Conservation (phyloP, 2,888 invertebrate genomes). For the Stramonita haemastoma region DNA sequence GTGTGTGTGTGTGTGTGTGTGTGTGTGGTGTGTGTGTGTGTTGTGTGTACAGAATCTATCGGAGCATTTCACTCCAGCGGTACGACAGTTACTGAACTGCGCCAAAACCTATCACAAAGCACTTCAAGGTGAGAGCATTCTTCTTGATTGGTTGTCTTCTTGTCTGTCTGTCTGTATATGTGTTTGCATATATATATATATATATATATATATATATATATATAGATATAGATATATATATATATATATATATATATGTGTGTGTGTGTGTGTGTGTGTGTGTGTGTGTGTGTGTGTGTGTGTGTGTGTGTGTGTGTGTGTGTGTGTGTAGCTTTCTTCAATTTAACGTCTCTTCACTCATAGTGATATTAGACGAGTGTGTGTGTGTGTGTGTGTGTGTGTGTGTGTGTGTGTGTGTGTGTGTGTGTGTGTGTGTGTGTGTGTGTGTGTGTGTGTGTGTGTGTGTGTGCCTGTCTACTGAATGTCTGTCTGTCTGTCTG, state of each 20-base stretch:
- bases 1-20: conserved; percentile 10
- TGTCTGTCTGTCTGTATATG: neutral
- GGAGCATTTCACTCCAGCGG: conserved; percentile 97
- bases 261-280: neutral
- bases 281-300: conserved; percentile 17
- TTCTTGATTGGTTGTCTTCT: neutral
- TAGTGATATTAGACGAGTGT: neutral
- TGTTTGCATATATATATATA: neutral
- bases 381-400: too few relatives aligned
- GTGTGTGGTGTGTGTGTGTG: neutral
- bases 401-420: too few relatives aligned
- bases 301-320: conserved; percentile 1
- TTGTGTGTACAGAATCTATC: conserved; percentile 85
- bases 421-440: too few relatives aligned
- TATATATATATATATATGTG: neutral
- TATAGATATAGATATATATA: neutral
- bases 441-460: neutral
- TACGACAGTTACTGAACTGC: conserved; percentile 93
- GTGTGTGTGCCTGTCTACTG: neutral
- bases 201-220: too few relatives aligned
- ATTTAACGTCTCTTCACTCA: too few relatives aligned
- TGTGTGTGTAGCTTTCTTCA: too few relatives aligned
- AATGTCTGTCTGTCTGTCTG: neutral
- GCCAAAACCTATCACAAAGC: conserved; percentile 96
- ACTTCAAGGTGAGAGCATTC: conserved; percentile 77